Conservation (phyloP, 2,888 invertebrate genomes). For the Tryphoninae sp. region DNA sequence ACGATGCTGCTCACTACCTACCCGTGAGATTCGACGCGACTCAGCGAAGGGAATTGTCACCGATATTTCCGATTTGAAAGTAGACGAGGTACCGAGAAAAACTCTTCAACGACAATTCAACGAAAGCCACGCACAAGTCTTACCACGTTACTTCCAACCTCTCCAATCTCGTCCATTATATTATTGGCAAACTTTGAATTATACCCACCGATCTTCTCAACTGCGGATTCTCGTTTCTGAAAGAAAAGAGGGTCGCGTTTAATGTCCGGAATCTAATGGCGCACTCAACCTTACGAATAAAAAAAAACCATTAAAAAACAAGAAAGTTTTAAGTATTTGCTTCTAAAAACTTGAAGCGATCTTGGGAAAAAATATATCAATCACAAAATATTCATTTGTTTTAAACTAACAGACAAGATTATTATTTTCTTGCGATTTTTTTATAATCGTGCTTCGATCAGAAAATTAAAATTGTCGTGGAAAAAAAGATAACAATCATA, state of each 20-base stretch:
- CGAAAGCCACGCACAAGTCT: neutral
- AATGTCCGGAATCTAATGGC: neutral
- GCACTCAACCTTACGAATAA: neutral
- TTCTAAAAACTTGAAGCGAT: too few relatives aligned
- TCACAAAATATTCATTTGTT: too few relatives aligned
- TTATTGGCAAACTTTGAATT: neutral
- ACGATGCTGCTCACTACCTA: slow-evolving; percentile 23
- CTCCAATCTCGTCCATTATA: neutral
- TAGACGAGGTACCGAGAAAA: slow-evolving; percentile 6
- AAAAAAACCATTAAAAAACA: neutral
- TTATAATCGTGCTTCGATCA: too few relatives aligned
- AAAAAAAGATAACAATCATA: too few relatives aligned
- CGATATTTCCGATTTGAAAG: slow-evolving; percentile 1
- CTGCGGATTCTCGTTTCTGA: too few relatives aligned
- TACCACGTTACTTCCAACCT: neutral
- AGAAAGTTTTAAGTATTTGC: too few relatives aligned
- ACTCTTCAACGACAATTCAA: neutral
- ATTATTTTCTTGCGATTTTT: too few relatives aligned
- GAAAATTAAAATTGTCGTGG: too few relatives aligned
- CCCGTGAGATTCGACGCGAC: slow-evolving; percentile 29
- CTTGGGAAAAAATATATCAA: too few relatives aligned
- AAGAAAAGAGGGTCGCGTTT: too few relatives aligned
- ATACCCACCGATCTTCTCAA: too few relatives aligned
- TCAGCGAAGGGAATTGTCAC: slow-evolving; percentile 1
- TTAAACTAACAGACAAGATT: too few relatives aligned